Percentiles rank a stretch among this genome's conserved stretches.
Conservation (phyloP, 2,797 vertebrate species). For the Lagodon rhomboides region DNA sequence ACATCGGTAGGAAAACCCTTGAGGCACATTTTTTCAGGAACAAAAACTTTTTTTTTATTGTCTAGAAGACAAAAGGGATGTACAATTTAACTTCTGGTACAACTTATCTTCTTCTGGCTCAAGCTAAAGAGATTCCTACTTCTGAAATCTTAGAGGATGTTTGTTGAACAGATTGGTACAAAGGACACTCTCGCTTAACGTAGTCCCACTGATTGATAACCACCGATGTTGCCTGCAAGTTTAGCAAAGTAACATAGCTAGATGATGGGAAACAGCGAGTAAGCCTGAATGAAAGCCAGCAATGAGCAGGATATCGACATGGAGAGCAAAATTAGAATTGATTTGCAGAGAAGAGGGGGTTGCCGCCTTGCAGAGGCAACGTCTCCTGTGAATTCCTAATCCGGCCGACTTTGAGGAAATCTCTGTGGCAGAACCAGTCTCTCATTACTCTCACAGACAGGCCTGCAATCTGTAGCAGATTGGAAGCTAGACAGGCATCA, state of each 20-base stretch:
- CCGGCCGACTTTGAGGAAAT: constrained; percentile 73
- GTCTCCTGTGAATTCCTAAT: constrained; percentile 79
- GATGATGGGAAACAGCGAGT: constrained; percentile 60
- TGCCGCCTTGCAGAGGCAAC: constrained; percentile 48
- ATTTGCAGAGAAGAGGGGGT: constrained; percentile 65
- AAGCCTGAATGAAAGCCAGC: constrained; percentile 52
- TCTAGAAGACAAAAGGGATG: neutral
- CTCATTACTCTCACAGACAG: constrained; percentile 77
- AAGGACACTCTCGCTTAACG: neutral
- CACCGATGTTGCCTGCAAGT: constrained; percentile 31
- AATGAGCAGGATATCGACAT: constrained; percentile 68
- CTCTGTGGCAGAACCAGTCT: constrained; percentile 71
- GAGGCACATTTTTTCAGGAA: constrained; percentile 15
- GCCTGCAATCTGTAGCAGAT: constrained; percentile 69
- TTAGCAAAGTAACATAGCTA: constrained; percentile 38
- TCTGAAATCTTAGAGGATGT: neutral
- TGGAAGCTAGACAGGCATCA: constrained; percentile 73
- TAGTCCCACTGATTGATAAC: constrained; percentile 14
- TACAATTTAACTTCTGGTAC: neutral
- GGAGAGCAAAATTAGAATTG: constrained; percentile 75
- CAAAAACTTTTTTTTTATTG: constrained; percentile 8
- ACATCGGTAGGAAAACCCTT: constrained; percentile 3
- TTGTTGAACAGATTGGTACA: neutral
- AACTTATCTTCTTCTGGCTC: neutral
- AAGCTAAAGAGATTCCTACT: neutral